These are phyloP conservation scores for Limnephilus auricula DNA, from an alignment of 2,888 invertebrate species.

Conservation along the genomic window DNA sequence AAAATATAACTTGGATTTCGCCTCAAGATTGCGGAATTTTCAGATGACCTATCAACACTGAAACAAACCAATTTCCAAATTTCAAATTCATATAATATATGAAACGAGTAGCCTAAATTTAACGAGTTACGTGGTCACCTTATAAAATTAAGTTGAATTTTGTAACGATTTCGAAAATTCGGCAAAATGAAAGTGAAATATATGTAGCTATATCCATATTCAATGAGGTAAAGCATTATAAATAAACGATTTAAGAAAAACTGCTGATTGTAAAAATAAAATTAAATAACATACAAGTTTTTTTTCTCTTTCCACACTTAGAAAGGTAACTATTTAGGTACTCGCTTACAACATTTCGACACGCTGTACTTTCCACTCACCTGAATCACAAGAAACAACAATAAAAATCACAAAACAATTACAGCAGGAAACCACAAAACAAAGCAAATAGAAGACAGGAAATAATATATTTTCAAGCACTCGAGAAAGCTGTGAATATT, in stretches of 20 bases:
- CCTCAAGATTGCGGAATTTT: too few relatives aligned
- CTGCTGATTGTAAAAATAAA: neutral
- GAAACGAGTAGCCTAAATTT: too few relatives aligned
- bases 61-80: too few relatives aligned
- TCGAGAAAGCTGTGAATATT: constrained; percentile 13
- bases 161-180: neutral
- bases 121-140: too few relatives aligned
- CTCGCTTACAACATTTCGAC: neutral
- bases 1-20: too few relatives aligned
- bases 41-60: too few relatives aligned
- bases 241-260: neutral
- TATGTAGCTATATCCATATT: neutral
- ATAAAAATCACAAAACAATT: constrained; percentile 8
- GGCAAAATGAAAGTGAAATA: neutral
- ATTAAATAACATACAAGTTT: neutral
- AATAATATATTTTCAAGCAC: neutral
- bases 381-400: neutral
- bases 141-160: too few relatives aligned
- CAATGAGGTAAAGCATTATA: neutral
- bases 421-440: constrained; percentile 1
- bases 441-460: neutral
- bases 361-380: constrained; percentile 5
- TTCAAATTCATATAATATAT: too few relatives aligned
- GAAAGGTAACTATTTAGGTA: neutral
- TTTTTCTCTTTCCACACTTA: neutral